A percentile compares a stretch with the other conserved stretches of the same genome.
Evolutionary conservation across 2,113 vertebrate genomes (phyloP).

Genomic region (Melanocharis versteri): DNA sequence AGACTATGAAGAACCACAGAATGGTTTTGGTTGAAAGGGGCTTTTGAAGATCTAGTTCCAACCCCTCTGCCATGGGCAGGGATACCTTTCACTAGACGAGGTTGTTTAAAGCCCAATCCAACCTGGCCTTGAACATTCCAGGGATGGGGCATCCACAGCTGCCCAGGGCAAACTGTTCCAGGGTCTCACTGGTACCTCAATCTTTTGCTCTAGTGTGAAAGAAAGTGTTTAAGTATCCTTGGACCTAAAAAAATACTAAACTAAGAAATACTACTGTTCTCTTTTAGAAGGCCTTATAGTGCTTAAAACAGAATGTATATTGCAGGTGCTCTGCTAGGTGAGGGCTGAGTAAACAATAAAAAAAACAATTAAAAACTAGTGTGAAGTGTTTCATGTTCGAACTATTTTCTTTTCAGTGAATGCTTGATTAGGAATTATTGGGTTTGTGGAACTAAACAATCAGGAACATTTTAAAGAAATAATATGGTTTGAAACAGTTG

Average conservation of each 20-base stretch:
- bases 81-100: not conserved
- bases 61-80: not conserved
- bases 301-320: not conserved
- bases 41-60: not conserved
- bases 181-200: not conserved
- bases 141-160: rapidly evolving
- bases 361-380: not conserved
- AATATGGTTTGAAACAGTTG: not conserved
- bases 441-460: not conserved
- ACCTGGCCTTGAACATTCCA: not conserved
- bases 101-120: not conserved
- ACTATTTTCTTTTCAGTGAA: not conserved
- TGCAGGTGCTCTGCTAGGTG: not conserved
- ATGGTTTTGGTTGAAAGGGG: not conserved
- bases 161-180: not conserved
- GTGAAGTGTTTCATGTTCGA: not conserved
- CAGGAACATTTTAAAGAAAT: not conserved
- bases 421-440: not conserved
- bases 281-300: not conserved
- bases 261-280: not conserved
- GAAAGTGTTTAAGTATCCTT: not conserved
- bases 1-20: not conserved
- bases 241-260: not conserved
- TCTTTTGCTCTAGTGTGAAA: not conserved
- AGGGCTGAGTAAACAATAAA: not conserved